Percentiles rank a stretch among this genome's conserved stretches.
These are phyloP conservation scores for Atta colombica DNA, from an alignment of 1,140 invertebrate species.

Conservation along the genomic window DNA sequence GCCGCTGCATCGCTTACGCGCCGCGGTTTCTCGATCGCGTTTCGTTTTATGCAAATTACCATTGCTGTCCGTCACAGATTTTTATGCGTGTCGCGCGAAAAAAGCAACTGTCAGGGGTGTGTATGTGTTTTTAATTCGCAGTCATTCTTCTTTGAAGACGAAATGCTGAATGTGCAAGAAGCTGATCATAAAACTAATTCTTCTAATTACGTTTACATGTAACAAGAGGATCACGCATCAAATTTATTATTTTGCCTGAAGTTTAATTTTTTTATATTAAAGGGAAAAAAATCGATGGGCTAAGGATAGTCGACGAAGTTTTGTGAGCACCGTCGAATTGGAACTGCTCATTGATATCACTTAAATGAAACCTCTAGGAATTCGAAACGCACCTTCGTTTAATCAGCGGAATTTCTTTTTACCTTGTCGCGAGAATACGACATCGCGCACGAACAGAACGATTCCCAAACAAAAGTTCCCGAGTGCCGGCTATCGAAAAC, in stretches of 20 bases:
- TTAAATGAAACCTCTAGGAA: slow-evolving; percentile 22
- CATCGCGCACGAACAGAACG: slow-evolving; percentile 39
- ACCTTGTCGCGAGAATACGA: slow-evolving; percentile 34
- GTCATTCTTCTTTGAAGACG: slow-evolving; percentile 11
- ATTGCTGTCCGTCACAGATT: slow-evolving; percentile 46
- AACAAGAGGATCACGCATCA: background rate
- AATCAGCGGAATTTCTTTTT: slow-evolving; percentile 49
- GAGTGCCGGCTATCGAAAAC: slow-evolving; percentile 60
- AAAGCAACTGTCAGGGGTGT: slow-evolving; percentile 6
- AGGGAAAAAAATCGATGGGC: background rate
- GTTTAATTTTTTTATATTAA: background rate
- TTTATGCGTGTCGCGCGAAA: slow-evolving; percentile 28
- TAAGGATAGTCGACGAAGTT: background rate
- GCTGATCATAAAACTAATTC: background rate
- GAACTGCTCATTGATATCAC: slow-evolving; percentile 33
- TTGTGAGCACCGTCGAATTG: background rate
- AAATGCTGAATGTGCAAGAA: slow-evolving; percentile 1
- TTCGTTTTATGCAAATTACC: slow-evolving; percentile 58
- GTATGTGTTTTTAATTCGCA: slow-evolving; percentile 30
- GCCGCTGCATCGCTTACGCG: slow-evolving; percentile 53
- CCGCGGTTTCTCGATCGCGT: slow-evolving; percentile 58
- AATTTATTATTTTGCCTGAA: background rate
- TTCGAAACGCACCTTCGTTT: slow-evolving; percentile 26
- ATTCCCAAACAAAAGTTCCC: slow-evolving; percentile 26
- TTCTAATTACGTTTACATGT: background rate